Percentiles rank a stretch among this genome's conserved stretches.
phyloP scores from a whole-genome alignment of 2,888 invertebrate species.

The Cantharis rufa region DNA sequence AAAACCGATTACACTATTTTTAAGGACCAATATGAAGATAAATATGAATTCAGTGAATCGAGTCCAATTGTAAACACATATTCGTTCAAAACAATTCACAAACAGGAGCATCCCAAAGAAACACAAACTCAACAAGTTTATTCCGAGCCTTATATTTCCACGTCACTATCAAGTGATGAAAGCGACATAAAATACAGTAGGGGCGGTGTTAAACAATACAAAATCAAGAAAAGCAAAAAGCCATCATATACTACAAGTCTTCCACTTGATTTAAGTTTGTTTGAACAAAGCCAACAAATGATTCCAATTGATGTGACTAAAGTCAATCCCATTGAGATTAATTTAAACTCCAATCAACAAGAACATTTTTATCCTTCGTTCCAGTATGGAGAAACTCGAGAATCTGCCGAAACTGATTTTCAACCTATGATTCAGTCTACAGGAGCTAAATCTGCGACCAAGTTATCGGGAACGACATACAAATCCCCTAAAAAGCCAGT shows the following conservation, averaged over 20 bases:
- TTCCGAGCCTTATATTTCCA: neutral
- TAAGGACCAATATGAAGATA: neutral
- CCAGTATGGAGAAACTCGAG: neutral
- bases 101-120: neutral
- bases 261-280: slow-evolving; percentile 42
- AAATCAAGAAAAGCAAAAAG: neutral
- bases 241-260: slow-evolving; percentile 16
- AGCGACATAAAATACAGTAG: neutral
- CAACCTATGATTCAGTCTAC: slow-evolving; percentile 28
- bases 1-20: neutral
- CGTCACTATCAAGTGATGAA: neutral
- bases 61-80: slow-evolving; percentile 2
- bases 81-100: slow-evolving; percentile 1
- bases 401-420: neutral
- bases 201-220: neutral
- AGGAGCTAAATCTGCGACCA: slow-evolving; percentile 44
- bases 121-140: neutral
- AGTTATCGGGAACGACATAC: slow-evolving; percentile 38
- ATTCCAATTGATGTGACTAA: slow-evolving; percentile 43
- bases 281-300: slow-evolving; percentile 38
- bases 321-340: slow-evolving; percentile 45
- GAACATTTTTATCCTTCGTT: neutral
- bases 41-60: slow-evolving; percentile 9
- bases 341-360: slow-evolving; percentile 18
- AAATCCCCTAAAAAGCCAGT: slow-evolving; percentile 51